Base-by-base conservation (phyloP, 2,797 vertebrate species). In the Eupleurogrammus muticus region DNA sequence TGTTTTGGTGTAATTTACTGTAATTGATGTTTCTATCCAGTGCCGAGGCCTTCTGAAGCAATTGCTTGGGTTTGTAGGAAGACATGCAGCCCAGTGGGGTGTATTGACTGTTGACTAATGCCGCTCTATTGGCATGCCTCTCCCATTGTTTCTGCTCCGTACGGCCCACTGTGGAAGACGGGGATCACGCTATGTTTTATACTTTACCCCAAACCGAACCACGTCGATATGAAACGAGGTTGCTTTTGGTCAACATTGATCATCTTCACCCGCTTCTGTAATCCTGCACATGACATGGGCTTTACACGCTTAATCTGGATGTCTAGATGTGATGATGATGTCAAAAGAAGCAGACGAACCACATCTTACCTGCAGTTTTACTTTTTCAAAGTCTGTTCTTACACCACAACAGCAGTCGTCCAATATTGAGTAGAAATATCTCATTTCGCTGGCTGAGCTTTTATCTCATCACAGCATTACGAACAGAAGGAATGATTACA, bases 1-100 rank as follows among this genome's bases (percentile, higher is more conserved):
- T 92, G 88, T 92, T 92, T 90, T 87, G 80, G 82, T 92, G 86
- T 92, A 91, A 92, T 91, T 91, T 89, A 89, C 87, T 82, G 84
- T 92, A 92, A 93, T 91, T 88, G 89, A 92, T 89, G 89, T 90
- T 92, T 91, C 86, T 80, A 80, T 91, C 81, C 76, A 62, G 77
- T 85, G 76, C 88, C 5, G 72, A 85, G 59, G 81, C 79, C 85
- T 84, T 89, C 75, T 73, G 56, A 77, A 90, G 87, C 86, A 80
- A 93, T 91, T 91, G 90, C 87, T 88, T 89, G 79, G 89, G 85
- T 90, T 92, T 90, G 89, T 83, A 77, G 82, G 70, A 79, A 85
- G 87, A 87, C 90, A 90, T 88, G 87, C 65, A 86, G 80, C 91
- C 68, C 90, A 89, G 90, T 92, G 86, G 92, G 90, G 85, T 83